Evolutionary conservation across 1,140 invertebrate species (phyloP).

Genomic region (Sitobion miscanthi): DNA sequence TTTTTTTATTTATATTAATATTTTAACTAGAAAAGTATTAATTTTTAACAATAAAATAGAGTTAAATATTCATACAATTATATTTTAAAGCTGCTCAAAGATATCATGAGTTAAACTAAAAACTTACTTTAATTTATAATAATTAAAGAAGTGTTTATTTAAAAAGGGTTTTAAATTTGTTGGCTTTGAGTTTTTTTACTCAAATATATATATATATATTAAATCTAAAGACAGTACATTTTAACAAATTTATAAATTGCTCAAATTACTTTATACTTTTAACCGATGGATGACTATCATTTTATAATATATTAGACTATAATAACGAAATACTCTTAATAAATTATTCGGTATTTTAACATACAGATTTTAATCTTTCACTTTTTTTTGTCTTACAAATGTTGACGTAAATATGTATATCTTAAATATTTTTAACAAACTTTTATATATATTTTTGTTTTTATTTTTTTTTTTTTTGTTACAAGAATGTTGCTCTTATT

Average conservation of each 20-base stretch:
- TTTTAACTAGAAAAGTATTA: constrained; percentile 13
- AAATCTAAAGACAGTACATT: background rate
- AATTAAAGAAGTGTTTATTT: background rate
- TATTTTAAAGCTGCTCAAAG: background rate
- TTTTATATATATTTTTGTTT: background rate
- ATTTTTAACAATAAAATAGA: background rate
- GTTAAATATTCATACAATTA: background rate
- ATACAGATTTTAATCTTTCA: background rate
- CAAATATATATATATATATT: background rate
- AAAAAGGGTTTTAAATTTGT: background rate
- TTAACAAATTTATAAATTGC: background rate
- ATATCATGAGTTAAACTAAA: constrained; percentile 7
- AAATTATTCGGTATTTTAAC: background rate
- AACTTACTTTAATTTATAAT: background rate
- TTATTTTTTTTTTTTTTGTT: background rate
- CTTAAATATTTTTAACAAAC: background rate
- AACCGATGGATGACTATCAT: background rate
- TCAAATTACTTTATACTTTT: background rate
- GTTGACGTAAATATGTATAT: background rate
- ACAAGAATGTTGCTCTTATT: background rate
- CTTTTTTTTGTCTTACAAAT: background rate
- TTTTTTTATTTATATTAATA: background rate
- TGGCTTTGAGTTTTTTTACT: background rate
- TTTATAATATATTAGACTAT: background rate
- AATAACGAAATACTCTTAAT: background rate